Conservation (phyloP, 2,113 vertebrate genomes). For the Proteles cristata region DNA sequence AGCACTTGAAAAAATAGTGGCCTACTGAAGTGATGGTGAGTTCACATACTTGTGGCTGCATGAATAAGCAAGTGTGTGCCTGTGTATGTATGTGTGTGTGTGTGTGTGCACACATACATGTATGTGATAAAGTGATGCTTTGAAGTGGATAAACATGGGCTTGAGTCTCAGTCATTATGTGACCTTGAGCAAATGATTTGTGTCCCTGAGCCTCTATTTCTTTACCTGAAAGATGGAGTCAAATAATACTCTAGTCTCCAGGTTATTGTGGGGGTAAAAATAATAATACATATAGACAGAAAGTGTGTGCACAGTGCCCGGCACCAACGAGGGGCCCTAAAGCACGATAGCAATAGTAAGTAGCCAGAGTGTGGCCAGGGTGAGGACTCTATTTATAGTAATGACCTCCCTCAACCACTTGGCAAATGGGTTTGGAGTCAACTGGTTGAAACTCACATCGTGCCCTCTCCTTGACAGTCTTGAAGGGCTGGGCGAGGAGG, state of each 20-base stretch:
- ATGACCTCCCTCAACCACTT: background rate
- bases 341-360: accelerated
- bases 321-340: background rate
- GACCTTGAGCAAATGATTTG: background rate
- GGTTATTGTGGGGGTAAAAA: background rate
- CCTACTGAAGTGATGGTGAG: accelerated
- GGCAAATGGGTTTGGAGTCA: background rate
- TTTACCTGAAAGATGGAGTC: background rate
- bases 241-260: background rate
- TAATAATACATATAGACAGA: too few species aligned
- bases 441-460: background rate
- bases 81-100: too few species aligned
- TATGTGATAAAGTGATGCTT: background rate
- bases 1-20: too few species aligned
- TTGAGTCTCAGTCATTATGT: too few species aligned
- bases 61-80: accelerated
- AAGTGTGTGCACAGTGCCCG: background rate
- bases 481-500: background rate
- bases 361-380: background rate
- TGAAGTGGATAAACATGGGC: background rate
- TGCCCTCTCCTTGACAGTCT: accelerated
- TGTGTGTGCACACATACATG: accelerated
- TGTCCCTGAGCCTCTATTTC: background rate
- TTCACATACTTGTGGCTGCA: too few species aligned
- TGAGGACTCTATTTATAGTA: too few species aligned